Base-by-base conservation (phyloP, 1,140 invertebrate species). In the Octopus sinensis region DNA sequence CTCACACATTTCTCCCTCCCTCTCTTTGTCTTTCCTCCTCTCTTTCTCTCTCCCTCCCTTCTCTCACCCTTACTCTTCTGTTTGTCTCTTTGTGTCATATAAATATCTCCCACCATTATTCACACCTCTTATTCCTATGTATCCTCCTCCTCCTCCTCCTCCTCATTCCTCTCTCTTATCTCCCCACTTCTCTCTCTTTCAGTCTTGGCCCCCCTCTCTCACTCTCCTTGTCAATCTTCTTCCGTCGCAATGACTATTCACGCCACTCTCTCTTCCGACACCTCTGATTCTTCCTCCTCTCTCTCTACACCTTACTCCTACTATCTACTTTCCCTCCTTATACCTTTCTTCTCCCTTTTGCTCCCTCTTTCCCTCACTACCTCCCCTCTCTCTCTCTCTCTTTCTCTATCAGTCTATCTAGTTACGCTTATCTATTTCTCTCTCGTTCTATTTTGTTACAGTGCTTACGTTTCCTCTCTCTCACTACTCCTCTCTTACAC, bases 1-100 rank as follows among this genome's bases (percentile, higher is more conserved):
- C 30, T 43, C 30, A 43, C 30, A 43, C 79, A 6, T 13, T 23
- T 52, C n/a, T 68, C 54, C n/a, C 53, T 79, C 7, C 43, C 54
- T 79, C 78, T 79, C 54, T 43, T 79, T 79, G 17, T 56, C 23
- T 54, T 79, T 79, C 54, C 54, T 43, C 43, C n/a, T 79, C 78
- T 56, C 54, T 56, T 23, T 79, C 53, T 79, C 54, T 56, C 79
- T 79, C 68, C 13, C 30, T 13, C 56, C 9, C 56, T 17, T 62
- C 56, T 62, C 56, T 62, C 56, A 62, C 56, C 17, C 3, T 62
- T 62, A 62, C 17, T n/a, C 30, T 71, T 12, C 3, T 71, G 5
- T 4, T 23, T 71, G 7, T 71, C 68, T 71, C 68, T 71, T 23
- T 71, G 5, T 71, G 17, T 62, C 17, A 10, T 62, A 10, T n/a